phyloP scores from a whole-genome alignment of 2,888 invertebrate genomes.

The Plebejus melissa region DNA sequence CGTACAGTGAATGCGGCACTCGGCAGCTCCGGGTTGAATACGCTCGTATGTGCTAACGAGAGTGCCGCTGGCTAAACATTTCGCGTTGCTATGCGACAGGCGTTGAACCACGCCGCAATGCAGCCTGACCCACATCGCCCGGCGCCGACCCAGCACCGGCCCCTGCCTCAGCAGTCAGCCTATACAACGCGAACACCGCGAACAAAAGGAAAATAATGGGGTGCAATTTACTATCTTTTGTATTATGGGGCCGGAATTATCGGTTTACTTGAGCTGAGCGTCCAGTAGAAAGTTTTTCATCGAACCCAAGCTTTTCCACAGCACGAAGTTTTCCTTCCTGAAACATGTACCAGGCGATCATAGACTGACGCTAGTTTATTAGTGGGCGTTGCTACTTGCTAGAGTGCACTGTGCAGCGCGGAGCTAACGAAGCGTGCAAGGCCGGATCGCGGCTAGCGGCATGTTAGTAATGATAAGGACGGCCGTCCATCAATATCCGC shows the following conservation, averaged over 20 bases:
- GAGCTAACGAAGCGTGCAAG: conserved; percentile 41
- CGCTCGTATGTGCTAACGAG: neutral
- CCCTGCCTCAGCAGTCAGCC: neutral
- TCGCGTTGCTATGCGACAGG: conserved; percentile 14
- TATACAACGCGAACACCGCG: neutral
- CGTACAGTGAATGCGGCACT: neutral
- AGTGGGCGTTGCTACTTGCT: conserved; percentile 52
- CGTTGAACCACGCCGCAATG: conserved; percentile 6
- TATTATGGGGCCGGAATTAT: neutral
- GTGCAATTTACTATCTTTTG: conserved; percentile 3
- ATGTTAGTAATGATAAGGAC: conserved; percentile 39
- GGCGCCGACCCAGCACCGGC: neutral
- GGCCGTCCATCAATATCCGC: neutral
- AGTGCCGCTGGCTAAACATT: neutral
- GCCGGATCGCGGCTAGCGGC: conserved; percentile 49
- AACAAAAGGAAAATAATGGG: conserved; percentile 13
- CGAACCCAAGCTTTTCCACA: neutral
- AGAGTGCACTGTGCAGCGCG: conserved; percentile 41
- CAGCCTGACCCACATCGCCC: conserved; percentile 20
- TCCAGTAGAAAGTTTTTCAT: neutral
- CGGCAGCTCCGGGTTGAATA: neutral
- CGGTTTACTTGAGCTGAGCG: neutral
- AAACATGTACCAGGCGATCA: conserved; percentile 73
- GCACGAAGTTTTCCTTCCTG: conserved; percentile 44
- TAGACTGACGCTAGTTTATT: conserved; percentile 57